Percentiles rank a stretch among this genome's conserved stretches.
These are phyloP conservation scores for Ctenosaura bakeri DNA, from an alignment of 2,797 vertebrate species.

Conservation along the genomic window DNA sequence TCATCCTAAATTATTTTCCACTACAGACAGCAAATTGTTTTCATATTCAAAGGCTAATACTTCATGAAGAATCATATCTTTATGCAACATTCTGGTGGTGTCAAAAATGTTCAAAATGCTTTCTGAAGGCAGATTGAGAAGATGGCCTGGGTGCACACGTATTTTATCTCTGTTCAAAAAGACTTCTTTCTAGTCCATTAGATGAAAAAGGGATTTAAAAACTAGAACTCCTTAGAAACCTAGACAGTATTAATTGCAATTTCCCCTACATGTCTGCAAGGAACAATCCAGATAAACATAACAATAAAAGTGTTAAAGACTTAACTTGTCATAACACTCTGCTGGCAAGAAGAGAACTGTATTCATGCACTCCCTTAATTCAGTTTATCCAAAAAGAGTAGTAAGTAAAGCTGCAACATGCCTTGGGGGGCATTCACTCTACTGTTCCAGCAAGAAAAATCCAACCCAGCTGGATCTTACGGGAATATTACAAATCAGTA, in stretches of 20 bases:
- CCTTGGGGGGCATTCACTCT: constrained; percentile 55
- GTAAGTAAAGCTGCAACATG: constrained; percentile 45
- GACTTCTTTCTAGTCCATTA: constrained; percentile 25
- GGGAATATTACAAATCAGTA: constrained; percentile 57
- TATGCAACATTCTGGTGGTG: neutral
- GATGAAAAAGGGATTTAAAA: constrained; percentile 38
- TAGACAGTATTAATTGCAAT: constrained; percentile 11
- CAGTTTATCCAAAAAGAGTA: constrained; percentile 12
- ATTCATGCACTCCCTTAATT: neutral
- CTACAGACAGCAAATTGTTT: neutral
- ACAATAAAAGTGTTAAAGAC: constrained; percentile 27
- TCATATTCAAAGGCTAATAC: neutral
- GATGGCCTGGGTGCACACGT: neutral
- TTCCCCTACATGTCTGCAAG: neutral
- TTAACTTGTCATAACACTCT: fast-evolving
- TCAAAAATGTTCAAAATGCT: constrained; percentile 4
- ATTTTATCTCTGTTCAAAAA: constrained; percentile 36
- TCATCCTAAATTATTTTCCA: constrained; percentile 16
- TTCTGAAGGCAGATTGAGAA: constrained; percentile 10
- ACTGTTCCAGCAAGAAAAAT: constrained; percentile 60
- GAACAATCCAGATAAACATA: constrained; percentile 13
- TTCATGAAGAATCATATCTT: constrained; percentile 6
- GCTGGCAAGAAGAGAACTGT: neutral
- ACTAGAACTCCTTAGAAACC: constrained; percentile 11
- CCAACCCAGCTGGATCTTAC: constrained; percentile 37